phyloP scores from a whole-genome alignment of 1,140 invertebrate species.

The Dolichoris vasculosae region DNA sequence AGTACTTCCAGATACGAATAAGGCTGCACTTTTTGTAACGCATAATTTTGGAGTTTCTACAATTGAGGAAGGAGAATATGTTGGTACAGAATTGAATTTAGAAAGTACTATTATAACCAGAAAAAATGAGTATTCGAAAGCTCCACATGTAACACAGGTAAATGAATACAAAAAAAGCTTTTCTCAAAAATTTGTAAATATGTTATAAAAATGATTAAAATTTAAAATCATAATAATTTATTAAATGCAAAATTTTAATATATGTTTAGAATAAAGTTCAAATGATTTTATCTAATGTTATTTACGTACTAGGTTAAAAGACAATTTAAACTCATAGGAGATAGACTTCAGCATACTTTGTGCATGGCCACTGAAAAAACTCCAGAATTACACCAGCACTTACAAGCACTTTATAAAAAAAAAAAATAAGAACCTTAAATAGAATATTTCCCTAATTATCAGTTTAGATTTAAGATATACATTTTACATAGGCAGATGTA shows the following conservation, averaged over 20 bases:
- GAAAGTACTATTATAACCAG: slow-evolving; percentile 73
- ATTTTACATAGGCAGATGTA: neutral
- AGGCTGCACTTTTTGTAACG: slow-evolving; percentile 77
- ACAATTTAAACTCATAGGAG: slow-evolving; percentile 70
- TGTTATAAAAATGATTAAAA: neutral
- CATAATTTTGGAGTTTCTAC: slow-evolving; percentile 79
- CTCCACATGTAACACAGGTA: slow-evolving; percentile 75
- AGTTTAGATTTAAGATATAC: neutral
- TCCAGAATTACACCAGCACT: slow-evolving; percentile 76
- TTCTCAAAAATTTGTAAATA: neutral
- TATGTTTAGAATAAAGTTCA: no score
- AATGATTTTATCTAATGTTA: neutral
- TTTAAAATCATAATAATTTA: neutral
- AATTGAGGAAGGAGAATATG: slow-evolving; percentile 76
- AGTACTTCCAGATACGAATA: slow-evolving; percentile 76
- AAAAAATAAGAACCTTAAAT: slow-evolving; percentile 31
- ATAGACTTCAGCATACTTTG: slow-evolving; percentile 74
- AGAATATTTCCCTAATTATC: neutral
- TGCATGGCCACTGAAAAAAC: slow-evolving; percentile 78
- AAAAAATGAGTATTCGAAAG: slow-evolving; percentile 74
- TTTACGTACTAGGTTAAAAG: slow-evolving; percentile 65
- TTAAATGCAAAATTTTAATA: neutral
- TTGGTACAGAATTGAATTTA: slow-evolving; percentile 66
- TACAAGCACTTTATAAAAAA: slow-evolving; percentile 76
- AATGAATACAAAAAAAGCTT: slow-evolving; percentile 20